A percentile compares a stretch with the other conserved stretches of the same genome.
These are phyloP conservation scores for Hetaerina americana DNA, from an alignment of 1,140 invertebrate genomes.

Conservation along the genomic window DNA sequence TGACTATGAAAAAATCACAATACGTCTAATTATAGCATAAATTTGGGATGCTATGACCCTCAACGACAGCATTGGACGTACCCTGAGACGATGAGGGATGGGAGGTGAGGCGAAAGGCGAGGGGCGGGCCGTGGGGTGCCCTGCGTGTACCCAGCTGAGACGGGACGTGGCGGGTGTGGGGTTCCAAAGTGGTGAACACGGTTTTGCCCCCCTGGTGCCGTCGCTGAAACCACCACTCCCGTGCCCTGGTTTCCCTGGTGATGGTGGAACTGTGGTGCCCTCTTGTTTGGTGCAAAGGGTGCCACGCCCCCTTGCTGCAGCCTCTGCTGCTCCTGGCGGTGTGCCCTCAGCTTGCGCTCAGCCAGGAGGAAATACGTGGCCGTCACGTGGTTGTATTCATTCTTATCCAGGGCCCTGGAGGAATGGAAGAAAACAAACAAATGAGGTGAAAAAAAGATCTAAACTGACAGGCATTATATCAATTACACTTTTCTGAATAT, in stretches of 20 bases:
- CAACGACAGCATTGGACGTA: background rate
- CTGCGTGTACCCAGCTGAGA: background rate
- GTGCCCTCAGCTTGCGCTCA: slow-evolving; percentile 72
- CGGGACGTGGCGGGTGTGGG: background rate
- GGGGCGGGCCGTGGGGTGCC: background rate
- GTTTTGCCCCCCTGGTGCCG: background rate
- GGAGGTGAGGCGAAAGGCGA: background rate
- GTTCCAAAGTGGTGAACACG: background rate
- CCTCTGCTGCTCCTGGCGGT: slow-evolving; percentile 43
- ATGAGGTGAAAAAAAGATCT: slow-evolving; percentile 1
- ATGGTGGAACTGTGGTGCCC: background rate
- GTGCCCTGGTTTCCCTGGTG: background rate
- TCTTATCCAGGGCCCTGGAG: slow-evolving; percentile 78
- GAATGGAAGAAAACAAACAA: slow-evolving; percentile 9
- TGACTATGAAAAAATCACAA: too few species aligned
- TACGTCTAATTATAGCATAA: too few species aligned
- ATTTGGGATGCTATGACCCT: too few species aligned
- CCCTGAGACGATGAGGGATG: background rate
- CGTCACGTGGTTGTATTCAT: slow-evolving; percentile 96
- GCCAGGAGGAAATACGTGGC: slow-evolving; percentile 96
- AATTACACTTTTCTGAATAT: too few species aligned
- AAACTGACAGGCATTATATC: too few species aligned
- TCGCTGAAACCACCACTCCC: background rate
- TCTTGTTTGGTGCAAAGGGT: background rate
- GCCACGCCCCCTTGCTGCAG: background rate